These are phyloP conservation scores for Lutjanus campechanus DNA, from an alignment of 2,797 vertebrate genomes.

Conservation along the genomic window DNA sequence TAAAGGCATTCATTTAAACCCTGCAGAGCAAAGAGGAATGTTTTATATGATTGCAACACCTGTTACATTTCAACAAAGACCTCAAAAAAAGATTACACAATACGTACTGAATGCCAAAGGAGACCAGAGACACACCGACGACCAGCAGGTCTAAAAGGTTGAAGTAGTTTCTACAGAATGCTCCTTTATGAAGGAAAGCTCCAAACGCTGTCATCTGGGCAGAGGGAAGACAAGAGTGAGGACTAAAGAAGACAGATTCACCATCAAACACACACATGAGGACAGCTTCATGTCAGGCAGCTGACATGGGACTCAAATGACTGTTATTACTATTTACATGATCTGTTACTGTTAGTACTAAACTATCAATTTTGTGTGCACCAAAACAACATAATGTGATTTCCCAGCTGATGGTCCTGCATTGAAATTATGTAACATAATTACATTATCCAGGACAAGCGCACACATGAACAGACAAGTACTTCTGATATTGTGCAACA, in stretches of 20 bases:
- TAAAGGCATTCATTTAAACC: neutral
- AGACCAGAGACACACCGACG: conserved; percentile 97
- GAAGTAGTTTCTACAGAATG: conserved; percentile 99
- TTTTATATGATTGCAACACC: too few species aligned
- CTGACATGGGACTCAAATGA: conserved; percentile 10
- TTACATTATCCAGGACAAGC: neutral
- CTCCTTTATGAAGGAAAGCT: conserved; percentile 98
- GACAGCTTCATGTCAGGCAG: neutral
- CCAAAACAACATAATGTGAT: neutral
- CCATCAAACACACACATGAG: neutral
- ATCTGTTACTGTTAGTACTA: neutral
- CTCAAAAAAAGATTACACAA: neutral
- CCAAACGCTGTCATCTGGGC: conserved; percentile 97
- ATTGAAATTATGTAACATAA: neutral
- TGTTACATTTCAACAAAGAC: too few species aligned
- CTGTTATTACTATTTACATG: neutral
- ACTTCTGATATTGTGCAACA: neutral
- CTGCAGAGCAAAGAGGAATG: neutral
- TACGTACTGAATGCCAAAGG: conserved; percentile 99
- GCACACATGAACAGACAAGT: neutral
- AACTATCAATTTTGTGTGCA: neutral
- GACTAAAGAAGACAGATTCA: conserved; percentile 1
- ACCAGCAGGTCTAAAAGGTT: conserved; percentile 98
- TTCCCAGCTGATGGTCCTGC: neutral
- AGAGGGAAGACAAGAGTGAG: conserved; percentile 49